Base-by-base conservation (phyloP, 30 jellyfish, hydroid and myxozoan species). In the Catostylus mosaicus region DNA sequence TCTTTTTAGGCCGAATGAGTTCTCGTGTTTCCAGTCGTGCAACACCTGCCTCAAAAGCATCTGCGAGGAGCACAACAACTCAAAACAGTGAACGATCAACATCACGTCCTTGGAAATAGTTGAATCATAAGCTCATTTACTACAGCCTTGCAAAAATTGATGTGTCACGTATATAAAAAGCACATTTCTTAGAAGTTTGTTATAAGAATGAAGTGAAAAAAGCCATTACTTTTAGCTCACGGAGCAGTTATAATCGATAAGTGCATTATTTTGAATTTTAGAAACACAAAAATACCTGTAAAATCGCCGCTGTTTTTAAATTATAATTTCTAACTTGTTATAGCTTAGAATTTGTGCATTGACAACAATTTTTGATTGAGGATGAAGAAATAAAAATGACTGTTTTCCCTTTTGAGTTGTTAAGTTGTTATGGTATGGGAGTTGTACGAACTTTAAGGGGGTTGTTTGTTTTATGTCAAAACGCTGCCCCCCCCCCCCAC, bases 11-110 rank as follows among this genome's bases (percentile, higher is more conserved):
- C 50, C 60, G 96, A 23, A 86, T 86, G 96, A 86, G 90, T 35
- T 86, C 96, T 20, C 76, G 97, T 32, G 67, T 80, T 14, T 47
- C 91, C 22, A 66, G 88, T 63, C 83, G 92, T 12, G 45, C 96
- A 1, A 78, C 96, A 37, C 67, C 73, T 1, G 84, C 86, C 18
- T 88, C 97, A 34, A 88, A 86, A 61, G 89, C 82, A 12, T 68
- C 97, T 16, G 81, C 77, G 31, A 62, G 93, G 46, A 63, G 86
- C 40, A 38, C 86, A 35, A 60, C 69, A 27, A 48, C 96, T 1
- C 96, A 86, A 35, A 77, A 76, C 74, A 74, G 81, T 22, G 90
- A 52, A 43, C 71, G 96, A 57, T 86, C 96, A 32, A 47, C 87
- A 31, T 10, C 95, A 19, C 78, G 73, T 5, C 96, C 50, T 23